Evolutionary conservation across 2,113 vertebrate species (phyloP), one percentile per base, ranked within the genome.

Genomic region (Nothoprocta perdicaria): DNA sequence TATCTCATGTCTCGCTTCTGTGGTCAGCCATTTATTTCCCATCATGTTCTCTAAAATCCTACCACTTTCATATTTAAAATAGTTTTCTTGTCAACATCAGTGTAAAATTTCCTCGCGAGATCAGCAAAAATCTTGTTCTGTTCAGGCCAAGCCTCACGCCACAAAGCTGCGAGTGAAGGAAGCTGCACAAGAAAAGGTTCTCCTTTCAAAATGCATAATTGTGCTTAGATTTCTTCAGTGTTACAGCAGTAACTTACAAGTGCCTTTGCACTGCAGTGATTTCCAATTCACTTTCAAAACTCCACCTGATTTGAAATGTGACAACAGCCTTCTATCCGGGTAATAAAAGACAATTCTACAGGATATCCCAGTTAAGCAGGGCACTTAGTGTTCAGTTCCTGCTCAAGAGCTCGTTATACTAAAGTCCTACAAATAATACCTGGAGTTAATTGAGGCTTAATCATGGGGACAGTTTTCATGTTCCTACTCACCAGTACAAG

Each of bases 401-500:
- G 90, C 89, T 89, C 83, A 60, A 85, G 73, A 92, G 69, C 83
- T 95, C 84, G 72, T 83, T 66, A 31, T 88, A 53, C 43, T 81
- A 5, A 82, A 88, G 38, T 77, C 80, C 65, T 77, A 17, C 62
- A 84, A 67, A 68, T 81, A 87, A 85, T 84, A 55, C 31, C 62
- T 80, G 58, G 53, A 91, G 89, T 92, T 90, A 94, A 90, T 95
- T 88, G 81, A 85, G 84, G 76, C 91, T 87, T 94, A 91, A 69
- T 80, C 58, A 74, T 71, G 86, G 84, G 89, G 91, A 85, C 62
- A 69, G 14, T 63, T 67, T 87, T 50, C 38, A 26, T 72, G 58
- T 69, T 77, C 71, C 53, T 67, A 69, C 68, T 87, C 43, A 21
- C 43, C 46, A 4, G 2, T 80, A 61, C 15, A 69, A 61, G 13